Evolutionary conservation across 2,113 vertebrate genomes (phyloP).

Genomic region (Phocoena phocoena): DNA sequence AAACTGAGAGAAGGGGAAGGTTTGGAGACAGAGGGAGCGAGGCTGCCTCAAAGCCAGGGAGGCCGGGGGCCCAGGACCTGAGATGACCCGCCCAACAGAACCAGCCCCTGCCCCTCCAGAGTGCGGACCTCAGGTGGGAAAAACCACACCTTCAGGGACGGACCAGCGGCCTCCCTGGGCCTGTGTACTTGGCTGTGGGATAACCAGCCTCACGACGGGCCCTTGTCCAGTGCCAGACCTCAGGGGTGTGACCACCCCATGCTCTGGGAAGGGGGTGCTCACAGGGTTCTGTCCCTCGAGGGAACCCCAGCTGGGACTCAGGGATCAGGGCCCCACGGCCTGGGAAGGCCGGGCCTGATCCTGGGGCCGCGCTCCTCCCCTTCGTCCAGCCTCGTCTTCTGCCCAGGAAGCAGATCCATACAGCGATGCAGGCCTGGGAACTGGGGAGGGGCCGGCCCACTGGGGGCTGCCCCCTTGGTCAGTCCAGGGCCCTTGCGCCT

Average conservation of each 20-base stretch:
- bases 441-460: not conserved
- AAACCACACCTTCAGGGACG: not conserved
- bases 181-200: not conserved
- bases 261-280: no score
- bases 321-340: not conserved
- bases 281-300: no score
- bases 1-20: not conserved
- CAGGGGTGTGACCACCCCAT: not conserved
- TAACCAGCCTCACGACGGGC: not conserved
- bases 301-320: not conserved
- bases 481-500: not conserved
- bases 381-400: not conserved
- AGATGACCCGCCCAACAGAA: not conserved
- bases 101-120: no score
- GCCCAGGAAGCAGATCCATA: not conserved
- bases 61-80: not conserved
- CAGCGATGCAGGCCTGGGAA: not conserved
- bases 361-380: accelerated
- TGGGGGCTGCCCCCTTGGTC: no score
- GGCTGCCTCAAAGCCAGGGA: not conserved
- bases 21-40: not conserved
- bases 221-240: not conserved
- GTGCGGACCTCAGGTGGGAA: not conserved
- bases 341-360: not conserved
- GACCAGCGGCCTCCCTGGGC: not conserved